A percentile compares a stretch with the other conserved stretches of the same genome.
Evolutionary conservation across 2,888 invertebrate species (phyloP).

Genomic region (Pasiphila rectangulata): DNA sequence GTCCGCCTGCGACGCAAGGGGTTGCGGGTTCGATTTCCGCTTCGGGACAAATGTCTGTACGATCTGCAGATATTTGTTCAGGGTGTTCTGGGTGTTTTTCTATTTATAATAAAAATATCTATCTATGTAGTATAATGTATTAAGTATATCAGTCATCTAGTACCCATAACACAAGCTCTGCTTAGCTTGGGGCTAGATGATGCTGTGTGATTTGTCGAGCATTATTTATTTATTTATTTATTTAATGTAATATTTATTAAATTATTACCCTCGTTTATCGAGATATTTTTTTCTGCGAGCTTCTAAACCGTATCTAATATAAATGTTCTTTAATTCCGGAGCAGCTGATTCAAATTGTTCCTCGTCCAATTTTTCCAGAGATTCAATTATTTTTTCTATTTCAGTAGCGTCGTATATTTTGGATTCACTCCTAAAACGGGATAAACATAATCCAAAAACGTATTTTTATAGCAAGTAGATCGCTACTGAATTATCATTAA

Average conservation of each 20-base stretch:
- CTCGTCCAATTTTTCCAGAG: slow-evolving; percentile 60
- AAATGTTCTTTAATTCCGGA: slow-evolving; percentile 58
- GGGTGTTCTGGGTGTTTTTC: no score
- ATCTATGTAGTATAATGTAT: no score
- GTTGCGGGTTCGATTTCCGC: no score
- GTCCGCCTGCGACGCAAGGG: no score
- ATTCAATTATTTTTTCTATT: slow-evolving; percentile 53
- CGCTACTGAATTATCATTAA: no score
- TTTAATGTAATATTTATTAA: not conserved
- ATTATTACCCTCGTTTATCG: slow-evolving; percentile 41
- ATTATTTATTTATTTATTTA: no score
- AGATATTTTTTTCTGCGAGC: slow-evolving; percentile 50
- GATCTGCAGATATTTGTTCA: no score
- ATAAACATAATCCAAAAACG: slow-evolving; percentile 8
- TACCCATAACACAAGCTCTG: not conserved
- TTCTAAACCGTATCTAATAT: slow-evolving; percentile 58
- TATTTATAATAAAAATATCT: no score
- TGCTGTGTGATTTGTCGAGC: no score
- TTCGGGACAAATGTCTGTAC: no score
- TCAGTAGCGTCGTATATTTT: slow-evolving; percentile 59
- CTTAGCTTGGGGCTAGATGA: no score
- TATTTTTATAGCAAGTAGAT: slow-evolving; percentile 2
- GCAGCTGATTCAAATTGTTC: slow-evolving; percentile 57
- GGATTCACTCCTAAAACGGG: slow-evolving; percentile 37
- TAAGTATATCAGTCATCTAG: no score